These are phyloP conservation scores for Cataglyphis hispanica DNA, from an alignment of 1,140 invertebrate genomes.

Conservation along the genomic window DNA sequence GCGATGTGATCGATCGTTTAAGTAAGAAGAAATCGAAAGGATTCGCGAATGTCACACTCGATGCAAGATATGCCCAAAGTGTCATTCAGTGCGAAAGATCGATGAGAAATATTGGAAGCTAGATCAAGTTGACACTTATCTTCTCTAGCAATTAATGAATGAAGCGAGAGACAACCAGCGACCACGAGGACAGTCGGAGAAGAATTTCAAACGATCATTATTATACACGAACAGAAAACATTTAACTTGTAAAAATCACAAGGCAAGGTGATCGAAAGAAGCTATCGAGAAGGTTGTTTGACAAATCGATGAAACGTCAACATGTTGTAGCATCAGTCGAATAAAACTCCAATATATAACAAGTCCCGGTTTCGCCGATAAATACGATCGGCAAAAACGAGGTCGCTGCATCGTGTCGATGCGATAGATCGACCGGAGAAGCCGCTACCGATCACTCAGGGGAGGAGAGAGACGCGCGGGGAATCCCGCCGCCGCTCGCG, in stretches of 20 bases:
- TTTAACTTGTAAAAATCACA: background rate
- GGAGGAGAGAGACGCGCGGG: background rate
- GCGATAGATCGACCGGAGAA: constrained; percentile 38
- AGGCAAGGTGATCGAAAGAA: background rate
- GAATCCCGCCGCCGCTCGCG: constrained; percentile 16
- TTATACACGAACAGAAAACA: background rate
- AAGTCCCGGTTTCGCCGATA: no score
- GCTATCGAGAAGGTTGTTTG: background rate
- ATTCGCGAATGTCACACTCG: background rate
- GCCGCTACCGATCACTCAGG: constrained; percentile 33
- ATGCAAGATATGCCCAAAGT: background rate
- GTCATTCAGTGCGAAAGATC: background rate
- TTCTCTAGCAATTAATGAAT: constrained; percentile 26
- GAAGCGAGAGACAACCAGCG: background rate
- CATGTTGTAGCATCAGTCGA: background rate
- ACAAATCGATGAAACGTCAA: background rate
- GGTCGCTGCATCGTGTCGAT: background rate
- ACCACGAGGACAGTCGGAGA: background rate
- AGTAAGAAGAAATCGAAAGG: background rate
- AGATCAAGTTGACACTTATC: background rate
- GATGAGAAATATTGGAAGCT: background rate
- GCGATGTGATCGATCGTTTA: background rate
- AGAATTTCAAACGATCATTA: background rate
- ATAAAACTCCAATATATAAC: background rate
- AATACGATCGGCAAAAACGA: background rate